Evolutionary conservation across 1,140 invertebrate genomes (phyloP).

Genomic region (Nylanderia fulva): DNA sequence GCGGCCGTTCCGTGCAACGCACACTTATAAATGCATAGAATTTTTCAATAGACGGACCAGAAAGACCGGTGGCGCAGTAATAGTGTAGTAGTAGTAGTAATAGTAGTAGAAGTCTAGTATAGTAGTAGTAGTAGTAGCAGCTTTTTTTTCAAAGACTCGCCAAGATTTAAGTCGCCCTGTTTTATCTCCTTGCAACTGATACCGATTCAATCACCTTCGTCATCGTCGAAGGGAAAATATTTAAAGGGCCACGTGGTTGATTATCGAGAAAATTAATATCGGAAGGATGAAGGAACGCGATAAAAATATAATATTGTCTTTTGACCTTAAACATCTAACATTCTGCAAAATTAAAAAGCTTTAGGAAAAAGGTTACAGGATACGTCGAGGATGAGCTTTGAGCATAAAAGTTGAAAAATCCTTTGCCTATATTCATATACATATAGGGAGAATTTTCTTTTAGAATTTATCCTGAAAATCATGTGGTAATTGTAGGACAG

Average conservation of each 20-base stretch:
- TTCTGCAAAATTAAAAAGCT: background rate
- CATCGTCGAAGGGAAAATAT: background rate
- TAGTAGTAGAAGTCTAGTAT: background rate
- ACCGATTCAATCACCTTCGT: background rate
- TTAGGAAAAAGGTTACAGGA: background rate
- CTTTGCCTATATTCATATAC: no score
- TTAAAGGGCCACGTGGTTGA: background rate
- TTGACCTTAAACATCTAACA: background rate
- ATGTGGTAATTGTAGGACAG: no score
- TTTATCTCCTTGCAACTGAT: background rate
- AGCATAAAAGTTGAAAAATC: conserved; percentile 25
- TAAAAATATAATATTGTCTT: background rate
- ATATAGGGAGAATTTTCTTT: no score
- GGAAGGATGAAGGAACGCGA: background rate
- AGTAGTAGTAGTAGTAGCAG: background rate
- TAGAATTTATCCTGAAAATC: no score
- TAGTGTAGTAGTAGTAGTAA: background rate
- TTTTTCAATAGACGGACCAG: conserved; percentile 69
- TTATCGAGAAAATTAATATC: background rate
- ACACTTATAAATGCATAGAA: conserved; percentile 72
- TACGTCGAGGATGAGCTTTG: background rate
- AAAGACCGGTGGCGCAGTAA: conserved; percentile 7
- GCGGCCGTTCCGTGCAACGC: conserved; percentile 22
- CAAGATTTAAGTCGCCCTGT: conserved; percentile 18
- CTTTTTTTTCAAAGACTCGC: conserved; percentile 25